phyloP scores from a whole-genome alignment of 2,797 vertebrate species.

The Eospalax fontanierii region DNA sequence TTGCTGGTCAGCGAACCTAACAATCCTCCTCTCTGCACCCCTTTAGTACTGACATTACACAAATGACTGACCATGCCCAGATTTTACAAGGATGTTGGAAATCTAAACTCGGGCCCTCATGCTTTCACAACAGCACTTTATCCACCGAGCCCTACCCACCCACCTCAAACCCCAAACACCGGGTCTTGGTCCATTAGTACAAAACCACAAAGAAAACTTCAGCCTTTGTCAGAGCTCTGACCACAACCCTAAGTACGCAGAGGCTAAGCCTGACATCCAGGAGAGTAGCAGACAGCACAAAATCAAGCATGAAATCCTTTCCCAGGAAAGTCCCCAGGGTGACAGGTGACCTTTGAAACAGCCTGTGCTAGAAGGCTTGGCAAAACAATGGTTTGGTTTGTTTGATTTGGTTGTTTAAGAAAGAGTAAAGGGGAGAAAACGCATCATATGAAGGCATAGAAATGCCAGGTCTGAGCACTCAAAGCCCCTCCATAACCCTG shows the following conservation, averaged over 20 bases:
- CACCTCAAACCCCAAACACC: neutral
- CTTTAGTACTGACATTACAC: neutral
- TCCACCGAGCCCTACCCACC: too few relatives aligned
- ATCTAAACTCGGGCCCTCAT: neutral
- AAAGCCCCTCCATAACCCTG: neutral
- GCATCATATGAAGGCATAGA: neutral
- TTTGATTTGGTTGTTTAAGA: constrained; percentile 14
- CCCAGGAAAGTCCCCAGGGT: neutral
- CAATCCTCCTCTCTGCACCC: neutral
- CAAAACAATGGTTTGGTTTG: neutral
- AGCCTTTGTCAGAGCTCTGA: neutral
- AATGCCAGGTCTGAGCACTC: neutral
- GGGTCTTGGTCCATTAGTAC: neutral
- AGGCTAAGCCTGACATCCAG: neutral
- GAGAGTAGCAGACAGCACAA: neutral
- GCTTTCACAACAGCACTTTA: neutral
- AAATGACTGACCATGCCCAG: neutral
- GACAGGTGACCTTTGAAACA: constrained; percentile 45
- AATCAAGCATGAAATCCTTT: constrained; percentile 18
- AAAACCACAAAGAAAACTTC: neutral
- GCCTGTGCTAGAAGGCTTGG: neutral
- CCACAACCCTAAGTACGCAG: neutral
- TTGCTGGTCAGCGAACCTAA: neutral
- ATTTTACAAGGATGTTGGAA: neutral
- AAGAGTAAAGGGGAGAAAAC: neutral